Conservation (phyloP, 2,888 invertebrate genomes). For the Himalopsyche anomala region DNA sequence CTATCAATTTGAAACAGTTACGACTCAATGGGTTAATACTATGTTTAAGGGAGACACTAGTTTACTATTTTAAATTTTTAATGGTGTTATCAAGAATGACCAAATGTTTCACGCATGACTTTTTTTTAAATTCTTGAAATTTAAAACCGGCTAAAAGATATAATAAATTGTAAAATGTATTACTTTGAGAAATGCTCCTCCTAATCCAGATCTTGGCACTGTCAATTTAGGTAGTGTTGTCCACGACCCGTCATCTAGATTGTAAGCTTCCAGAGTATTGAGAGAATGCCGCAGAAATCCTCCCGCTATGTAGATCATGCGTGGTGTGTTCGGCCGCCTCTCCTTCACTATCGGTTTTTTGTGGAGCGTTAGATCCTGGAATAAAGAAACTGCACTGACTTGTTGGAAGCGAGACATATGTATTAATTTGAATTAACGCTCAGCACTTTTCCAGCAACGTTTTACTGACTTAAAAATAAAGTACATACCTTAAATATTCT, state of each 20-base stretch:
- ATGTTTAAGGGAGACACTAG: too few relatives aligned
- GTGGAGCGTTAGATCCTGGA: constrained; percentile 90
- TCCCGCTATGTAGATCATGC: constrained; percentile 94
- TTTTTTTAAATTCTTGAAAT: too few relatives aligned
- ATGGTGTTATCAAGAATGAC: too few relatives aligned
- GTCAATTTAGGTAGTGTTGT: constrained; percentile 87
- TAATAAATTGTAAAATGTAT: background rate
- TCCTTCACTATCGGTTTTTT: constrained; percentile 91
- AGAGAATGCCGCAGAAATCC: constrained; percentile 92
- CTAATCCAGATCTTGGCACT: constrained; percentile 91
- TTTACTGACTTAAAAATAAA: background rate
- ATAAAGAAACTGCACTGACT: constrained; percentile 54
- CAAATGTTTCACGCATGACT: too few relatives aligned
- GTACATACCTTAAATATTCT: constrained; percentile 86
- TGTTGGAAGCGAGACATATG: constrained; percentile 8
- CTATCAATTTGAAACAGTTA: too few relatives aligned
- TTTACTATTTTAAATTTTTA: too few relatives aligned
- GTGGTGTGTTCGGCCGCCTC: constrained; percentile 90
- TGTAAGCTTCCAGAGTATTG: constrained; percentile 92
- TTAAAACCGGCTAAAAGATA: too few relatives aligned
- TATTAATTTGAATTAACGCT: background rate
- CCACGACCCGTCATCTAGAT: constrained; percentile 92
- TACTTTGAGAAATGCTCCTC: constrained; percentile 89
- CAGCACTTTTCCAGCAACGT: background rate
- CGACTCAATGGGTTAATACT: too few relatives aligned